Percentiles rank a stretch among this genome's conserved stretches.
phyloP scores from a whole-genome alignment of 2,888 invertebrate species.

The Plebejus melissa region DNA sequence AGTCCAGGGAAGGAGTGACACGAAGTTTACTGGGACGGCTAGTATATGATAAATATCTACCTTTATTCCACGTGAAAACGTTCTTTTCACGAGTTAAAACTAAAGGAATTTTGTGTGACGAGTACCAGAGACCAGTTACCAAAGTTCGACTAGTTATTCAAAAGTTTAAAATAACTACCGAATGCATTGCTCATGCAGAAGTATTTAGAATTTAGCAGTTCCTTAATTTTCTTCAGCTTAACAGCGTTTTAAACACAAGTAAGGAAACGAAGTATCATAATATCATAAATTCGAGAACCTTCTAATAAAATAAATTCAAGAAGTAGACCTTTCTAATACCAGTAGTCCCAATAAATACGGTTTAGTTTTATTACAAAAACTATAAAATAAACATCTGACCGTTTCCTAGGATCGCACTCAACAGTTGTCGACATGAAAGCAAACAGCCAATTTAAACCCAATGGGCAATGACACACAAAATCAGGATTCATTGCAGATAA shows the following conservation, averaged over 20 bases:
- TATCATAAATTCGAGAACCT: background rate
- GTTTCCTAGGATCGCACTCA: background rate
- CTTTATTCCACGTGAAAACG: no score
- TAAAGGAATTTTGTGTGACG: no score
- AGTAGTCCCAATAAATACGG: background rate
- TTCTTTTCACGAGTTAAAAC: no score
- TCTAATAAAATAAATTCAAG: conserved; percentile 5
- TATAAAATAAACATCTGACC: background rate
- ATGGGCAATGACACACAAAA: background rate
- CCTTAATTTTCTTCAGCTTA: background rate
- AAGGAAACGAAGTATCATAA: conserved; percentile 1
- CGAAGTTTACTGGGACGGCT: no score
- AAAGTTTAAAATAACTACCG: no score
- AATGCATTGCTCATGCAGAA: no score
- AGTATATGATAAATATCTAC: no score
- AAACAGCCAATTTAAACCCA: conserved; percentile 1
- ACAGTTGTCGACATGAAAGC: conserved; percentile 7
- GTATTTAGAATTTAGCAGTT: background rate
- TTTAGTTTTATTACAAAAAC: conserved; percentile 6
- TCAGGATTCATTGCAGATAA: background rate
- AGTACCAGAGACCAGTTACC: no score
- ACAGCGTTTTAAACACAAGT: background rate
- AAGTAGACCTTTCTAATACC: conserved; percentile 12
- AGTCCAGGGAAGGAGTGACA: no score
- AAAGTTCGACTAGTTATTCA: no score